Percentiles rank a stretch among this genome's conserved stretches.
Conservation (phyloP, 2,797 vertebrate genomes). For the Pangasius macronema region DNA sequence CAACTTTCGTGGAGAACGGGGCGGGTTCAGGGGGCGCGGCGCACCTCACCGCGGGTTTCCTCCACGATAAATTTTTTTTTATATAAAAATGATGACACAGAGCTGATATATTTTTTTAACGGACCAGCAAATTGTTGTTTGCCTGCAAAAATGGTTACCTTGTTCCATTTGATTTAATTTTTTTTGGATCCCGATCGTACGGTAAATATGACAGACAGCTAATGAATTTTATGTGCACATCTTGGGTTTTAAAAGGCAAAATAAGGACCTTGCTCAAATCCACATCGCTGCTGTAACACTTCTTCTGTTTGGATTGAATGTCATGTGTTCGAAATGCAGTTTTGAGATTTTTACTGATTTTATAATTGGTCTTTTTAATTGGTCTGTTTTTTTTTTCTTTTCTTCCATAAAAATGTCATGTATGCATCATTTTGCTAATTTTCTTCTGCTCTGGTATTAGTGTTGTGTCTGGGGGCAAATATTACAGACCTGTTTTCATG, state of each 20-base stretch:
- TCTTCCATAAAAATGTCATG: not conserved
- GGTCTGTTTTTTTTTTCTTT: not conserved
- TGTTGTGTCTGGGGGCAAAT: not conserved
- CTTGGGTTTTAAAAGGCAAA: not conserved
- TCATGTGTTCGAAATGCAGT: not conserved
- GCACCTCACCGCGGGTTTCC: constrained; percentile 90
- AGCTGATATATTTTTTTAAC: constrained; percentile 12
- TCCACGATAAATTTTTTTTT: constrained; percentile 74
- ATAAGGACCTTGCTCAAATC: not conserved
- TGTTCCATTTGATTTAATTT: not conserved
- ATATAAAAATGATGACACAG: not conserved
- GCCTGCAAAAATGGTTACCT: not conserved
- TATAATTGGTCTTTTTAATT: not conserved
- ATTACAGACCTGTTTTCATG: not conserved
- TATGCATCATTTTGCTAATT: not conserved
- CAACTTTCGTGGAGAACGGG: constrained; percentile 91
- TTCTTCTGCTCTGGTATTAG: not conserved
- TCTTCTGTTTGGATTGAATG: not conserved
- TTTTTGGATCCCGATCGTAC: not conserved
- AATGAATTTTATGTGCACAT: not conserved
- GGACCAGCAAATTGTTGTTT: not conserved
- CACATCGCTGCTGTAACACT: not conserved
- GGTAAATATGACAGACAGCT: not conserved
- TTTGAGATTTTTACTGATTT: constrained; percentile 3
- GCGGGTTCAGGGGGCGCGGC: constrained; percentile 90